These are phyloP conservation scores for Ictalurus furcatus DNA, from an alignment of 2,113 vertebrate genomes.

Conservation along the genomic window DNA sequence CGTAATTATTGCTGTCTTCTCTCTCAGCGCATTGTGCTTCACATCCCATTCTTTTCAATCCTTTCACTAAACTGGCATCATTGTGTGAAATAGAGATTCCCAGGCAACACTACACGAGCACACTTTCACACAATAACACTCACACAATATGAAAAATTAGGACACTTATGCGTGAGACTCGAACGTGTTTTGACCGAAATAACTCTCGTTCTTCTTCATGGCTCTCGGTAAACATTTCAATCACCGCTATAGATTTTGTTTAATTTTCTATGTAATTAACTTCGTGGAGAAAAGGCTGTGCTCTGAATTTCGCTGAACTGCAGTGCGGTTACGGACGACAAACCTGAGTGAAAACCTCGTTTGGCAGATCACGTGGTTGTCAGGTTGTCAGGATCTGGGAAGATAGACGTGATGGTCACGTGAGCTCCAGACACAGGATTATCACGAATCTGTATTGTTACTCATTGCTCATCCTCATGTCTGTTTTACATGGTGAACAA, in stretches of 20 bases:
- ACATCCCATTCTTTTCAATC: conserved; percentile 61
- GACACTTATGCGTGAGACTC: neutral
- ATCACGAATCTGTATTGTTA: conserved; percentile 57
- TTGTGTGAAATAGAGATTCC: conserved; percentile 49
- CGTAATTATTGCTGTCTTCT: conserved; percentile 68
- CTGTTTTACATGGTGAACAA: neutral
- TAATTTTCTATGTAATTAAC: conserved; percentile 56
- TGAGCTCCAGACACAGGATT: conserved; percentile 65
- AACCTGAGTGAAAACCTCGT: conserved; percentile 55
- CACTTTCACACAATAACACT: conserved; percentile 39
- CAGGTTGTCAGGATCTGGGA: neutral
- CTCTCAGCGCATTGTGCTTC: conserved; percentile 62
- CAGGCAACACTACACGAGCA: conserved; percentile 49
- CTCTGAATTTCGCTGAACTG: conserved; percentile 19
- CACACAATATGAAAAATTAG: neutral
- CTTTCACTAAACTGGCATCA: conserved; percentile 55
- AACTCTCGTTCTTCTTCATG: neutral
- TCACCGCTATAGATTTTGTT: conserved; percentile 49
- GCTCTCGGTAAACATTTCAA: conserved; percentile 47
- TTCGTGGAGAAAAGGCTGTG: neutral
- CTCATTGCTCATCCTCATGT: conserved; percentile 20
- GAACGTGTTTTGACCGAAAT: neutral
- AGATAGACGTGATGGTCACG: conserved; percentile 64
- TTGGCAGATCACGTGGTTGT: conserved; percentile 33
- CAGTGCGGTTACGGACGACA: conserved; percentile 39